Conservation (phyloP, 2,888 invertebrate species). For the Noctua janthe region DNA sequence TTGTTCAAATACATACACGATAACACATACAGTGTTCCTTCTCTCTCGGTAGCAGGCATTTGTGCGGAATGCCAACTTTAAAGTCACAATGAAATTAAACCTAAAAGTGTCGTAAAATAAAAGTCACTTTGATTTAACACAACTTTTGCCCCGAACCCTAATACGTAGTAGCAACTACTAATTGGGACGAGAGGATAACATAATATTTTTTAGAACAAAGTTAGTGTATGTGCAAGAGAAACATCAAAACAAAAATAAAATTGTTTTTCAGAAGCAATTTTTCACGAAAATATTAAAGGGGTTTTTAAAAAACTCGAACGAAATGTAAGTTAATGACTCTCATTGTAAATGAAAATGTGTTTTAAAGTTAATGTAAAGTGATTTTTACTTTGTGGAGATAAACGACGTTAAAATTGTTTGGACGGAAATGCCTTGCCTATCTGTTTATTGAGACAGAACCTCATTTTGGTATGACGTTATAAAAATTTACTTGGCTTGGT, state of each 20-base stretch:
- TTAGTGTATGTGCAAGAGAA: constrained; percentile 37
- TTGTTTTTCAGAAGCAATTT: constrained; percentile 25
- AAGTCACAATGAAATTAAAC: neutral
- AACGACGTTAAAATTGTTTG: neutral
- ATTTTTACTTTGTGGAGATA: constrained; percentile 26
- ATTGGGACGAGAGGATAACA: constrained; percentile 18
- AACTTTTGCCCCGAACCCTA: constrained; percentile 2
- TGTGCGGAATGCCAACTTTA: neutral
- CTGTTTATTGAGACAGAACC: neutral
- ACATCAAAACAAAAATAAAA: constrained; percentile 41
- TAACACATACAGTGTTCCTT: neutral
- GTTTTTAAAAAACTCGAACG: constrained; percentile 18
- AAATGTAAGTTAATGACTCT: constrained; percentile 25
- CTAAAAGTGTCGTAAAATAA: constrained; percentile 11
- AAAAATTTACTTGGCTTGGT: neutral
- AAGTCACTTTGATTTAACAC: constrained; percentile 43
- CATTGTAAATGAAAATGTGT: neutral
- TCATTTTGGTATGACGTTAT: neutral
- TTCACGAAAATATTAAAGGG: constrained; percentile 25
- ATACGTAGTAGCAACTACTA: constrained; percentile 1
- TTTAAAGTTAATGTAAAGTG: constrained; percentile 1
- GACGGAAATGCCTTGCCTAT: neutral
- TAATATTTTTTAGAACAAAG: constrained; percentile 24
- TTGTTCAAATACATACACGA: neutral
- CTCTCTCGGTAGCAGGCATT: neutral